Evolutionary conservation across 2,797 vertebrate species (phyloP).

Genomic region (Graptemys geographica): DNA sequence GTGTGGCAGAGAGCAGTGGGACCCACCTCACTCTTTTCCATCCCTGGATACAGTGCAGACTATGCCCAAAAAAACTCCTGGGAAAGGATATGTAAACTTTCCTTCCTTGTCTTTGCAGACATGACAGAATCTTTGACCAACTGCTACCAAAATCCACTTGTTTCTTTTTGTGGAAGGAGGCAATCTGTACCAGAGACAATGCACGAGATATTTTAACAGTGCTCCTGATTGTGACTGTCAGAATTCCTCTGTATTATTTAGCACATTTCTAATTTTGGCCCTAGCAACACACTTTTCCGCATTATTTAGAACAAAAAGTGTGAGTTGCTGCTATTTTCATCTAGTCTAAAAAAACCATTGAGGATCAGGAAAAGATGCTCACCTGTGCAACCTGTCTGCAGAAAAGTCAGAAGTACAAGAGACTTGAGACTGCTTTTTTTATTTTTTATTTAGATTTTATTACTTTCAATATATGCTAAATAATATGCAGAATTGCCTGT

Average conservation of each 20-base stretch:
- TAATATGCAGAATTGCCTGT: not conserved
- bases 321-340: not conserved
- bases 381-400: not conserved
- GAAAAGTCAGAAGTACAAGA: not conserved
- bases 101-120: not conserved
- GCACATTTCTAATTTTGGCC: not conserved
- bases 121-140: not conserved
- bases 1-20: not conserved
- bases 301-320: not conserved
- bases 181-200: not conserved
- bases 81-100: not conserved
- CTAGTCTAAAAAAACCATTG: not conserved
- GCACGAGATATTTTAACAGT: not conserved
- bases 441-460: not conserved
- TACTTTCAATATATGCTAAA: not conserved
- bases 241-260: not conserved
- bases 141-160: fast-evolving
- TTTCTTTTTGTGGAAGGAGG: not conserved
- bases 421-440: not conserved
- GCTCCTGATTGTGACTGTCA: not conserved
- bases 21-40: fast-evolving
- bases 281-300: not conserved
- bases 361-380: not conserved
- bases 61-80: not conserved
- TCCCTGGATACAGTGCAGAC: not conserved